phyloP scores from a whole-genome alignment of 2,888 invertebrate species.

The Acronicta alni region DNA sequence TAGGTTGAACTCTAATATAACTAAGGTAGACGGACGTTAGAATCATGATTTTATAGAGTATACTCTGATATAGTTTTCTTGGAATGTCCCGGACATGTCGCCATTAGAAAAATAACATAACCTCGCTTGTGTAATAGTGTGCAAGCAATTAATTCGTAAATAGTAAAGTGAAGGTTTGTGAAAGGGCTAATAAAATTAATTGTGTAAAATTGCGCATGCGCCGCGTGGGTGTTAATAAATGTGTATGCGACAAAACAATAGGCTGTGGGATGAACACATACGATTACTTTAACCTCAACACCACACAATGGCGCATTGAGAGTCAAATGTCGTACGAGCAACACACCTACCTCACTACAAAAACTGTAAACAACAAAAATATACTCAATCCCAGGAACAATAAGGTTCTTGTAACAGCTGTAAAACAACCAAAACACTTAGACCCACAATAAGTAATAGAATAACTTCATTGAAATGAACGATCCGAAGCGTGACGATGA shows the following conservation, averaged over 20 bases:
- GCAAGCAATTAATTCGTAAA: constrained; percentile 39
- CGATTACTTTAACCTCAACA: constrained; percentile 61
- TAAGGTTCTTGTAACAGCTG: constrained; percentile 54
- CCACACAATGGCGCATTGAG: constrained; percentile 67
- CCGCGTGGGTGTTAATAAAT: constrained; percentile 66
- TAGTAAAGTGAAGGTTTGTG: constrained; percentile 45
- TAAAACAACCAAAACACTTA: constrained; percentile 49
- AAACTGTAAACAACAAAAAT: constrained; percentile 57
- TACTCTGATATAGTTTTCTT: neutral
- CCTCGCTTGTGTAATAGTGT: constrained; percentile 22
- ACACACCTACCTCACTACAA: constrained; percentile 30
- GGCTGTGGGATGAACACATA: constrained; percentile 74
- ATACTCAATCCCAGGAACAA: constrained; percentile 51
- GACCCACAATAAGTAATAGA: constrained; percentile 57
- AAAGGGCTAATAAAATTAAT: constrained; percentile 60
- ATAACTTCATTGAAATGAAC: constrained; percentile 51
- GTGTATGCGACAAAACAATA: constrained; percentile 70
- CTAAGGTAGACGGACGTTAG: no score
- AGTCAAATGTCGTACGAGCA: constrained; percentile 54
- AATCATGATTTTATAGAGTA: no score
- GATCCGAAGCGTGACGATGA: constrained; percentile 54
- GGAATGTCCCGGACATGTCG: constrained; percentile 2
- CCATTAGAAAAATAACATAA: constrained; percentile 28
- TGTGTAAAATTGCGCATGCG: constrained; percentile 64
- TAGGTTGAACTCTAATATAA: no score